phyloP scores from a whole-genome alignment of 2,113 vertebrate species.

The Pomatorhinus ruficollis region DNA sequence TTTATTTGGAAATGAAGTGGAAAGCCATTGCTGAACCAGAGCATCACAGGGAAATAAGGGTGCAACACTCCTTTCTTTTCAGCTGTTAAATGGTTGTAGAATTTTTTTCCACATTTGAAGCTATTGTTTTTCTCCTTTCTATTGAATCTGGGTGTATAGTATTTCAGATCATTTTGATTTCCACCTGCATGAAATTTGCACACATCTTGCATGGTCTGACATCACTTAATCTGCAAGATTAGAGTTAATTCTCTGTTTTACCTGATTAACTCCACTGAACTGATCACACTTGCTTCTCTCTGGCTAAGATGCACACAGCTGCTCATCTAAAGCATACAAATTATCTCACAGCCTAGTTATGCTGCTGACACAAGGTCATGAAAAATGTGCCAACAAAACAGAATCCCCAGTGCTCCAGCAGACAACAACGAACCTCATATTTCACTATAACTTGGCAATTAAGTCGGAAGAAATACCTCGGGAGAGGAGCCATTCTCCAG shows the following conservation, averaged over 20 bases:
- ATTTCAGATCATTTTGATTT: neutral
- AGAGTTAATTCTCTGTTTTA: slow-evolving; percentile 31
- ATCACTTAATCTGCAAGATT: neutral
- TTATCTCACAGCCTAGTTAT: slow-evolving; percentile 67
- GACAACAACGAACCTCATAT: slow-evolving; percentile 58
- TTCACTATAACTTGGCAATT: slow-evolving; percentile 64
- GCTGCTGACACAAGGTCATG: slow-evolving; percentile 37
- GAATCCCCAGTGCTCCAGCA: slow-evolving; percentile 18
- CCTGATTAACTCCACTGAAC: slow-evolving; percentile 22
- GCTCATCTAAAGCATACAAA: slow-evolving; percentile 49
- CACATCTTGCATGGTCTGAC: neutral
- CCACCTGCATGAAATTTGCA: neutral
- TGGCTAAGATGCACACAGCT: slow-evolving; percentile 21
- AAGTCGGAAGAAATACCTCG: neutral
- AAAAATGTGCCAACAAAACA: slow-evolving; percentile 59
- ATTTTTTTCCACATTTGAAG: neutral
- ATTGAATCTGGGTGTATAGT: neutral
- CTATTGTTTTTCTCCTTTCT: slow-evolving; percentile 4
- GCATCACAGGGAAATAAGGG: neutral
- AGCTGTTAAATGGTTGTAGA: neutral
- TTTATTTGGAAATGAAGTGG: neutral
- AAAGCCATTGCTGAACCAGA: neutral
- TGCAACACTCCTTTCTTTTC: neutral
- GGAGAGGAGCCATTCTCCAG: slow-evolving; percentile 30
- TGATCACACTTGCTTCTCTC: slow-evolving; percentile 14